Percentiles rank a stretch among this genome's conserved stretches.
Evolutionary conservation across 2,888 invertebrate species (phyloP).

Genomic region (Mythimna impura): DNA sequence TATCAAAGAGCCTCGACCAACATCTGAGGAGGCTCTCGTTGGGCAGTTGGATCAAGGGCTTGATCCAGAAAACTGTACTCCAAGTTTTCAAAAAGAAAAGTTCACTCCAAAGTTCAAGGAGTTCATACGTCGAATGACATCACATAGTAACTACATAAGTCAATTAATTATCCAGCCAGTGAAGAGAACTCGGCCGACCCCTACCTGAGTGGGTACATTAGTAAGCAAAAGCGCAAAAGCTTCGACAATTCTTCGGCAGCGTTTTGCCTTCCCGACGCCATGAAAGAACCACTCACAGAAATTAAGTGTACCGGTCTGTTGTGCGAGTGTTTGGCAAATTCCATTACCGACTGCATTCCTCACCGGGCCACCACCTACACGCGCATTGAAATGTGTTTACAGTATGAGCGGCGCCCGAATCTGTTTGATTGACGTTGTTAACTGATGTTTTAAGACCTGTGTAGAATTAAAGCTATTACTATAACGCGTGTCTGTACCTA

Average conservation of each 20-base stretch:
- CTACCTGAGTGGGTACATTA: slow-evolving; percentile 6
- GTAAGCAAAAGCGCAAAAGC: slow-evolving; percentile 18
- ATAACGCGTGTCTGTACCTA: neutral
- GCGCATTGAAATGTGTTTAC: neutral
- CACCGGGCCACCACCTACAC: neutral
- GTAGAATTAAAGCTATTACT: neutral
- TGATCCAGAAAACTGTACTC: too few relatives aligned
- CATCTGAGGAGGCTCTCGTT: too few relatives aligned
- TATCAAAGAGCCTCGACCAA: too few relatives aligned
- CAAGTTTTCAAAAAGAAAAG: too few relatives aligned
- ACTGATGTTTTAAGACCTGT: neutral
- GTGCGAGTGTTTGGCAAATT: slow-evolving; percentile 8
- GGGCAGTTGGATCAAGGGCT: too few relatives aligned
- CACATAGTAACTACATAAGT: neutral
- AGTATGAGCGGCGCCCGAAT: neutral
- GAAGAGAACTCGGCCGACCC: neutral
- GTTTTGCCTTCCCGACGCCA: neutral
- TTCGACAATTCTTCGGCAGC: slow-evolving; percentile 8
- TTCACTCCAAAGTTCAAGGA: neutral
- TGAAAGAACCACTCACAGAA: slow-evolving; percentile 38
- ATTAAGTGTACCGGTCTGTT: slow-evolving; percentile 20
- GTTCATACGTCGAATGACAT: neutral
- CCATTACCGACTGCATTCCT: slow-evolving; percentile 29
- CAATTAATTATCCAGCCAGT: neutral
- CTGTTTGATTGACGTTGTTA: neutral